These are phyloP conservation scores for Chironomus tepperi DNA, from an alignment of 1,140 invertebrate genomes.

Conservation along the genomic window DNA sequence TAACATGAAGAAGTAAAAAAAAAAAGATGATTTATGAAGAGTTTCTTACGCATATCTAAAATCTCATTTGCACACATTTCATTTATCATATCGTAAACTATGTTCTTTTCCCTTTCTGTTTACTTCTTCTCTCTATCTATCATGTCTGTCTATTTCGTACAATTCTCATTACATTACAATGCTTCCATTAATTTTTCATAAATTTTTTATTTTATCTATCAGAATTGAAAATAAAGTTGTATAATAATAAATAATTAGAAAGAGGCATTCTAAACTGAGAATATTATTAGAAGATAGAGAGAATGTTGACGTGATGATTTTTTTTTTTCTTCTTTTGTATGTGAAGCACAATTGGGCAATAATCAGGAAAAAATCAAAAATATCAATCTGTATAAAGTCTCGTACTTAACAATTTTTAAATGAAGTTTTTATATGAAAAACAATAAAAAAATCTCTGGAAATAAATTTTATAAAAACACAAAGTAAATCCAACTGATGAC, in stretches of 20 bases:
- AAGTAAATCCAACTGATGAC: no score
- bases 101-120: slow-evolving; percentile 2
- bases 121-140: neutral
- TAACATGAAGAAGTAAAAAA: no score
- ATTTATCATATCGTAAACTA: slow-evolving; percentile 1
- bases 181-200: slow-evolving; percentile 13
- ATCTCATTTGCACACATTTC: slow-evolving; percentile 8
- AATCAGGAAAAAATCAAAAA: slow-evolving; percentile 7
- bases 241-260: no score
- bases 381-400: neutral
- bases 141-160: no score
- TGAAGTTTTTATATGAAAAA: neutral
- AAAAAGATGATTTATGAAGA: no score
- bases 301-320: neutral
- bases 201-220: neutral
- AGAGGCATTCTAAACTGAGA: no score
- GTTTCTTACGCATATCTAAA: neutral
- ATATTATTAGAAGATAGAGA: no score
- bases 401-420: neutral
- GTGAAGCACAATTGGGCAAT: neutral
- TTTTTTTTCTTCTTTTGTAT: neutral
- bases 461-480: slow-evolving; percentile 10
- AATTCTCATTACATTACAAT: neutral
- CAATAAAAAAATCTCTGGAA: neutral
- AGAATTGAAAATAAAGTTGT: no score